Evolutionary conservation across 2,113 vertebrate genomes (phyloP).

Genomic region (Alexandromys fortis): DNA sequence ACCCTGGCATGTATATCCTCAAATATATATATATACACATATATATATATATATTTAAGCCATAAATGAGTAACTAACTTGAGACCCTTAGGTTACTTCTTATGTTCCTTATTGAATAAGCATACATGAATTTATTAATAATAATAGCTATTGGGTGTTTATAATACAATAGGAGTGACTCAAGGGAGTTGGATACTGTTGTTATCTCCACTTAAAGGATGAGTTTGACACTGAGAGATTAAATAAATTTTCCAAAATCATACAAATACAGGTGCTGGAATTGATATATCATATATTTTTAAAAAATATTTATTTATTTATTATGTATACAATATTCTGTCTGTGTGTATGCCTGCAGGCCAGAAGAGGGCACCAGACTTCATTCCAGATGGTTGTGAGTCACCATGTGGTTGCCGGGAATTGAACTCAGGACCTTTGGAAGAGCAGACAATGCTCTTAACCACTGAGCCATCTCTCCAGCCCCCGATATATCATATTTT

Average conservation of each 20-base stretch:
- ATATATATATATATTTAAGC: background rate
- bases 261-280: background rate
- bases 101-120: conserved; percentile 52
- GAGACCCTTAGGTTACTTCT: background rate
- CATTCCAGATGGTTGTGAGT: no score
- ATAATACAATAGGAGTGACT: background rate
- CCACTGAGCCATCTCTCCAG: no score
- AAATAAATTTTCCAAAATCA: conserved; percentile 20
- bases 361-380: no score
- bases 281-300: background rate
- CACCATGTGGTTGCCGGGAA: no score
- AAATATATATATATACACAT: background rate
- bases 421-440: no score
- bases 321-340: no score
- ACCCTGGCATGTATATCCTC: background rate
- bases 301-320: no score
- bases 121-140: background rate
- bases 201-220: background rate
- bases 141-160: conserved; percentile 14
- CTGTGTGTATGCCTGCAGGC: no score
- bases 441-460: no score
- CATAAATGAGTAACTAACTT: background rate
- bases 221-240: conserved; percentile 11
- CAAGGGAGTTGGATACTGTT: background rate
- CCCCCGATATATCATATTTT: background rate